These are phyloP conservation scores for Siderastrea siderea DNA, from an alignment of 92 coral and sea anemone species.

Conservation along the genomic window DNA sequence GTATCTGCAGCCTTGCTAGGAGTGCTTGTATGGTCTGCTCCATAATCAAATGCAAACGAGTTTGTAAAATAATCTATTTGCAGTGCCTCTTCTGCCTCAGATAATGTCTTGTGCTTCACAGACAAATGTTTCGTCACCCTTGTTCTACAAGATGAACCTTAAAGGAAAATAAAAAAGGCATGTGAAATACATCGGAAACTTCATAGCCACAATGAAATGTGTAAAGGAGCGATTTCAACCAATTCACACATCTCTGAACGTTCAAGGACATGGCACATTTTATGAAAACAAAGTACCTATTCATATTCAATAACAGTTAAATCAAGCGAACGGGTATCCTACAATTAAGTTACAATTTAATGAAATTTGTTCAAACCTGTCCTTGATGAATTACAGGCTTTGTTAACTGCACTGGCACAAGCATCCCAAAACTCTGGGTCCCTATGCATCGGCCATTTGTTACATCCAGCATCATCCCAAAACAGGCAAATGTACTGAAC, in stretches of 20 bases:
- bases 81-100: conserved; percentile 70
- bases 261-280: too few species aligned
- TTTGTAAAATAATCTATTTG: conserved; percentile 30
- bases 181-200: neutral
- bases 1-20: neutral
- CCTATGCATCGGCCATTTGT: conserved; percentile 64
- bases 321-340: too few species aligned
- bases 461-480: conserved; percentile 57
- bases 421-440: conserved; percentile 62
- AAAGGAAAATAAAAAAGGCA: conserved; percentile 15
- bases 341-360: too few species aligned
- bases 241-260: too few species aligned
- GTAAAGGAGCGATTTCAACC: neutral
- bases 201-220: neutral
- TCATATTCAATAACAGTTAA: too few species aligned
- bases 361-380: conserved; percentile 57
- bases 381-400: conserved; percentile 60
- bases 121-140: conserved; percentile 55
- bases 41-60: neutral
- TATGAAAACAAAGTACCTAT: too few species aligned
- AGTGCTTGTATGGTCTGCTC: neutral
- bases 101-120: conserved; percentile 27
- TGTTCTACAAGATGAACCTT: conserved; percentile 72
- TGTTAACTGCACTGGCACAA: conserved; percentile 68
- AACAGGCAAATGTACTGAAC: conserved; percentile 72